Evolutionary conservation across 1,140 invertebrate genomes (phyloP).

Genomic region (Cydia strobilella): DNA sequence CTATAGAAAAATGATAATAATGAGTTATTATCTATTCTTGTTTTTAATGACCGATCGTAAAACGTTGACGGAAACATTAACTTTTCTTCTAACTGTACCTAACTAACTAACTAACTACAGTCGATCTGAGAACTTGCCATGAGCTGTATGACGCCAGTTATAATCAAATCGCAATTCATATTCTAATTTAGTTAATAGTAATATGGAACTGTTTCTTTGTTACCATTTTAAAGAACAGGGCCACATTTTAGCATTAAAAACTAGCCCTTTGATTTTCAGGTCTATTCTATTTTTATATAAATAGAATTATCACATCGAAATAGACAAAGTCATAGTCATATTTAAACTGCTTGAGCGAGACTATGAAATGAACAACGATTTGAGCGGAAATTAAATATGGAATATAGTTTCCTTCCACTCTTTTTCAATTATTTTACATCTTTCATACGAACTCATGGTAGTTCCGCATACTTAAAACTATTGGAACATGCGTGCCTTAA

Average conservation of each 20-base stretch:
- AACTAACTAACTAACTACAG: conserved; percentile 31
- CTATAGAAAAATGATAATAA: no score
- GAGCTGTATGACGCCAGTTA: not conserved
- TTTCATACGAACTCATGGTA: conserved; percentile 11
- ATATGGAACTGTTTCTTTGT: no score
- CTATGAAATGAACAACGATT: not conserved
- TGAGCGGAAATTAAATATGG: not conserved
- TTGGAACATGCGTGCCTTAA: conserved; percentile 32
- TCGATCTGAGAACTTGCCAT: conserved; percentile 11
- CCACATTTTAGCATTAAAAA: no score
- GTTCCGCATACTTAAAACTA: conserved; percentile 7
- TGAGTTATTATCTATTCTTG: no score
- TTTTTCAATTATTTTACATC: not conserved
- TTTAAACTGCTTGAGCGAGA: not conserved
- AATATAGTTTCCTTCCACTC: not conserved
- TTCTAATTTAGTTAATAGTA: no score
- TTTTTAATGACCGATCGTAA: conserved; percentile 28
- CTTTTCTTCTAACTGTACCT: conserved; percentile 24
- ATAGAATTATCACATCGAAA: no score
- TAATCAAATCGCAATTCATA: not conserved
- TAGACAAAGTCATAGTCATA: no score
- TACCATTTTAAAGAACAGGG: no score
- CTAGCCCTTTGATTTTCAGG: no score
- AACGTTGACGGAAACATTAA: conserved; percentile 13
- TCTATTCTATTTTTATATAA: no score